Evolutionary conservation across 2,888 invertebrate genomes (phyloP).

Genomic region (Drosophila kuntzei): DNA sequence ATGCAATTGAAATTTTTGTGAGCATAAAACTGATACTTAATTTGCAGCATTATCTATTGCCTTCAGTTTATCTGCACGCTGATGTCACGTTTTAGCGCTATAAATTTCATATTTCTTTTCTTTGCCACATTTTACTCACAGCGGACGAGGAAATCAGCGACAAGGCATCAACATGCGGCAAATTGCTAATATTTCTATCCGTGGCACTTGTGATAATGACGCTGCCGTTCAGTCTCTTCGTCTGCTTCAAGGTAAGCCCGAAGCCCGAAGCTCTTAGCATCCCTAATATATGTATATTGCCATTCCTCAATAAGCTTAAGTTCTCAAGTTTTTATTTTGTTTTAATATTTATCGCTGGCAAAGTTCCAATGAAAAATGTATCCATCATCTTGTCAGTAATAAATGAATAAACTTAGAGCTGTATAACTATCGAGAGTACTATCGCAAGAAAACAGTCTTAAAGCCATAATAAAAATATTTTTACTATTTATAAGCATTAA

Average conservation of each 20-base stretch:
- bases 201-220: slow-evolving; percentile 93
- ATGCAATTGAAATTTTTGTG: slow-evolving; percentile 35
- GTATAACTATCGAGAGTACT: slow-evolving; percentile 7
- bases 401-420: slow-evolving; percentile 2
- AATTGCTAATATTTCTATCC: slow-evolving; percentile 92
- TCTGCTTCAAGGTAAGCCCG: slow-evolving; percentile 97
- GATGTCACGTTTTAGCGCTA: slow-evolving; percentile 29
- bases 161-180: slow-evolving; percentile 92
- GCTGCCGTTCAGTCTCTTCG: slow-evolving; percentile 95
- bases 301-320: slow-evolving; percentile 2
- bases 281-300: slow-evolving; percentile 18
- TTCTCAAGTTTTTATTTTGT: background rate
- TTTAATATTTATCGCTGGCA: slow-evolving; percentile 11
- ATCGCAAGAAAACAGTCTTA: background rate
- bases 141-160: slow-evolving; percentile 88
- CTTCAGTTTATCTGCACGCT: slow-evolving; percentile 33
- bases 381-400: slow-evolving; percentile 22
- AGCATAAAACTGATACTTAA: slow-evolving; percentile 33
- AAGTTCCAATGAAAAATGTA: slow-evolving; percentile 5
- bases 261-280: too few relatives aligned
- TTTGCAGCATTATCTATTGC: slow-evolving; percentile 67
- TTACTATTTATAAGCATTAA: background rate
- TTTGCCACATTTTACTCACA: slow-evolving; percentile 83
- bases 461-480: too few relatives aligned
- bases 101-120: slow-evolving; percentile 30